phyloP scores from a whole-genome alignment of 92 coral and sea anemone species.

The Metridium senile region DNA sequence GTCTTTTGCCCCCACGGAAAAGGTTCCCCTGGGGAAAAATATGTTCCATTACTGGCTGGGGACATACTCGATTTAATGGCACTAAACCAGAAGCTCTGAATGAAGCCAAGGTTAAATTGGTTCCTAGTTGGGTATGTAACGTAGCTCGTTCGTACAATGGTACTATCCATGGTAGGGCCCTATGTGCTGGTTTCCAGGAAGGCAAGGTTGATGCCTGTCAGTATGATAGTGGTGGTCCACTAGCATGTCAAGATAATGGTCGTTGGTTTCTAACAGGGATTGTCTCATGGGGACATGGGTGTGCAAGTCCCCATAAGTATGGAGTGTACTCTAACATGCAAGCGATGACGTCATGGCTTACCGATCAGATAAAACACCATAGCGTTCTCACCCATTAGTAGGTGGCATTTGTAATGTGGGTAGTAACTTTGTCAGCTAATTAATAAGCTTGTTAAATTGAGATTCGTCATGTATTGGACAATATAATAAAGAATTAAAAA shows the following conservation, averaged over 20 bases:
- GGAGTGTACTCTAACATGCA: constrained; percentile 96
- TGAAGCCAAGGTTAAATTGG: constrained; percentile 84
- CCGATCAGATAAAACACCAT: constrained; percentile 18
- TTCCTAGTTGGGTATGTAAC: constrained; percentile 76
- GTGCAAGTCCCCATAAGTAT: constrained; percentile 89
- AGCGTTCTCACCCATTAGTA: no score
- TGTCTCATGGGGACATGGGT: constrained; percentile 94
- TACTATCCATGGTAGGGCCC: constrained; percentile 81
- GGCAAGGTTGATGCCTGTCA: constrained; percentile 96
- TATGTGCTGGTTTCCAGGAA: constrained; percentile 89
- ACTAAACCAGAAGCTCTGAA: constrained; percentile 67
- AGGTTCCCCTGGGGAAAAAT: constrained; percentile 66
- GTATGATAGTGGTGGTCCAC: constrained; percentile 96
- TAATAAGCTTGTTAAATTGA: no score
- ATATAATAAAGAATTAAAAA: no score
- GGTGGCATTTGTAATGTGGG: no score
- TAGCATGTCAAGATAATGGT: constrained; percentile 61
- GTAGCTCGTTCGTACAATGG: constrained; percentile 75
- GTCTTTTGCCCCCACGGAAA: constrained; percentile 60
- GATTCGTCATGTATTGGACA: no score
- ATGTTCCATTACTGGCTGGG: constrained; percentile 87
- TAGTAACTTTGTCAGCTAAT: no score
- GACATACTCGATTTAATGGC: constrained; percentile 69
- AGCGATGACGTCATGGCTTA: constrained; percentile 82
- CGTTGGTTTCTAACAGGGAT: constrained; percentile 84